Percentiles rank a stretch among this genome's conserved stretches.
These are phyloP conservation scores for Lamproptera curius DNA, from an alignment of 2,888 invertebrate genomes.

Conservation along the genomic window DNA sequence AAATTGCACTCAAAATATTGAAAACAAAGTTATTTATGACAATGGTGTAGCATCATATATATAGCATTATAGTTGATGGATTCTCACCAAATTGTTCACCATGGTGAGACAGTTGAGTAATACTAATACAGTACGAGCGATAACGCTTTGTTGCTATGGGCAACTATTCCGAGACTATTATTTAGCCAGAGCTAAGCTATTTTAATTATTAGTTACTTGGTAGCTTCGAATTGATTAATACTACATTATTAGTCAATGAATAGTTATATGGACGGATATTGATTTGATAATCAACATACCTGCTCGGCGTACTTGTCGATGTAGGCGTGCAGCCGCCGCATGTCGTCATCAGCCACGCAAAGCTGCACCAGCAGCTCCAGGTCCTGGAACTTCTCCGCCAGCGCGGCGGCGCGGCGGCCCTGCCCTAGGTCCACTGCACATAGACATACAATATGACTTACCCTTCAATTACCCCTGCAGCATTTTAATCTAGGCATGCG, in stretches of 20 bases:
- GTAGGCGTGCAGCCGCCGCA: conserved; percentile 53
- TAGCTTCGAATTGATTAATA: not conserved
- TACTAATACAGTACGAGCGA: not conserved
- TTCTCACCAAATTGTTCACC: no score
- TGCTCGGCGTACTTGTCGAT: conserved; percentile 60
- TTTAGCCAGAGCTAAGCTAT: no score
- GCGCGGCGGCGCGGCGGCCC: conserved; percentile 86
- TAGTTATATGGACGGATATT: not conserved
- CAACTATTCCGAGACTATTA: no score
- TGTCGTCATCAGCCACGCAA: conserved; percentile 87
- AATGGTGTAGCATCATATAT: not conserved
- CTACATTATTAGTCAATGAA: not conserved
- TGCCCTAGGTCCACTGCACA: conserved; percentile 84
- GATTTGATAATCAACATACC: conserved; percentile 33
- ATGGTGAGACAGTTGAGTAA: not conserved
- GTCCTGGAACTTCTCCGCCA: conserved; percentile 95
- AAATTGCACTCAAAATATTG: not conserved
- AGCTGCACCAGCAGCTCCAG: conserved; percentile 89
- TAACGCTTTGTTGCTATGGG: no score
- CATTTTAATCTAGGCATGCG: not conserved
- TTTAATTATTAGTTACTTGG: no score
- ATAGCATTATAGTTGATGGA: not conserved
- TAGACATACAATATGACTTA: not conserved
- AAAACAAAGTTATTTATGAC: not conserved
- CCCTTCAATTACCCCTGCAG: not conserved